phyloP scores from a whole-genome alignment of 2,888 invertebrate genomes.

The Epistrophella euchroma region DNA sequence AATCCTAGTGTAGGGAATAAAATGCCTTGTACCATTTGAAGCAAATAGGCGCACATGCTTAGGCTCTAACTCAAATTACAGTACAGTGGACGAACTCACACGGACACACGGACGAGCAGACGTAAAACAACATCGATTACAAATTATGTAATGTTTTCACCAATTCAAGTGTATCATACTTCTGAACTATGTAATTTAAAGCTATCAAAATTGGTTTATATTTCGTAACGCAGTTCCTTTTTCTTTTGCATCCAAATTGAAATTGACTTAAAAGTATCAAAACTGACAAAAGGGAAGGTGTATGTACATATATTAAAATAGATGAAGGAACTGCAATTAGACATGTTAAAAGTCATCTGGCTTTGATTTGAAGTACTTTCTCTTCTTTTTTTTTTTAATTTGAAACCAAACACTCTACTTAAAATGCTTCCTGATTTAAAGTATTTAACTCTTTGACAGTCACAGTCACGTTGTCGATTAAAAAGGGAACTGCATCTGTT shows the following conservation, averaged over 20 bases:
- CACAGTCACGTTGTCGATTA: constrained; percentile 58
- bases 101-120: too few relatives aligned
- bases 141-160: too few relatives aligned
- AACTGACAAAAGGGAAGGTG: not conserved
- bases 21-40: too few relatives aligned
- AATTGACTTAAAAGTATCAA: not conserved
- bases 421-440: constrained; percentile 61
- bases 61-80: too few relatives aligned
- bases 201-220: too few relatives aligned
- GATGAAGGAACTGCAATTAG: constrained; percentile 7
- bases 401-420: constrained; percentile 51
- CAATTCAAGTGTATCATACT: too few relatives aligned
- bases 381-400: constrained; percentile 9
- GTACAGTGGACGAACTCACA: too few relatives aligned
- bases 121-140: too few relatives aligned
- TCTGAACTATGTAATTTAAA: not conserved
- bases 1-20: too few relatives aligned
- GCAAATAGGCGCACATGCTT: too few relatives aligned
- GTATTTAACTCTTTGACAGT: constrained; percentile 59
- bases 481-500: constrained; percentile 12
- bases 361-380: not conserved
- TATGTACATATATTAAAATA: not conserved
- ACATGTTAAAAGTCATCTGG: constrained; percentile 4
- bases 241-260: not conserved
- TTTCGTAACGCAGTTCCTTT: not conserved